These are phyloP conservation scores for Ctenopoma multispine DNA, from an alignment of 2,797 vertebrate species.

Conservation along the genomic window DNA sequence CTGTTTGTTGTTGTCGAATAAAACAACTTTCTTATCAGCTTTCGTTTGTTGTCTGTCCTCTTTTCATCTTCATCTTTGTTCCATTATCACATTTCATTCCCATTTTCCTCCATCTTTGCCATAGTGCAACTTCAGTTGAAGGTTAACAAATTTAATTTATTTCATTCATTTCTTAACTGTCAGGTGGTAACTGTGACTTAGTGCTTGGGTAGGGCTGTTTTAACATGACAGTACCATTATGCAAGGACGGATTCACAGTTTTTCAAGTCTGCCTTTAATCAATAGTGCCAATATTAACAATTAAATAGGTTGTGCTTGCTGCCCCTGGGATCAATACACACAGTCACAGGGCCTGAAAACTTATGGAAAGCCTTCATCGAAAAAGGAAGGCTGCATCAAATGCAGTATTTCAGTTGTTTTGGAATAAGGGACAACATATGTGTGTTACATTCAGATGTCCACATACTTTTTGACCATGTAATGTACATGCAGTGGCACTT, in stretches of 20 bases:
- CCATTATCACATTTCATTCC: neutral
- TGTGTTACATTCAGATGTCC: neutral
- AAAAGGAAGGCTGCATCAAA: no score
- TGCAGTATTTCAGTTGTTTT: neutral
- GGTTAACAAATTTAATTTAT: neutral
- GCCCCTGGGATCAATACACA: neutral
- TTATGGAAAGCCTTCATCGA: neutral
- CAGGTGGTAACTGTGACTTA: conserved; percentile 4
- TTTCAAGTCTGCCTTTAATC: no score
- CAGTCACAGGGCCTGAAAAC: neutral
- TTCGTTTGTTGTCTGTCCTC: conserved; percentile 62
- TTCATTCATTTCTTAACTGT: conserved; percentile 25
- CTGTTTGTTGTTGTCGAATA: conserved; percentile 64
- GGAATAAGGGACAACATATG: neutral
- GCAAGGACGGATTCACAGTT: no score
- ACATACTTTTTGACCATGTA: neutral
- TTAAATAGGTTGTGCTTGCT: no score
- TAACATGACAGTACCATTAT: no score
- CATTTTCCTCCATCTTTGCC: neutral
- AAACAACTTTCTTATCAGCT: conserved; percentile 53
- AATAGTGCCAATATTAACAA: no score
- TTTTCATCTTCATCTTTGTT: conserved; percentile 47
- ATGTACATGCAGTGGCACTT: neutral
- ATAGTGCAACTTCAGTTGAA: neutral
- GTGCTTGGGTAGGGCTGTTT: no score